Evolutionary conservation across 2,888 invertebrate species (phyloP), one percentile per base, ranked within the genome.

Genomic region (Diaphora mendica): DNA sequence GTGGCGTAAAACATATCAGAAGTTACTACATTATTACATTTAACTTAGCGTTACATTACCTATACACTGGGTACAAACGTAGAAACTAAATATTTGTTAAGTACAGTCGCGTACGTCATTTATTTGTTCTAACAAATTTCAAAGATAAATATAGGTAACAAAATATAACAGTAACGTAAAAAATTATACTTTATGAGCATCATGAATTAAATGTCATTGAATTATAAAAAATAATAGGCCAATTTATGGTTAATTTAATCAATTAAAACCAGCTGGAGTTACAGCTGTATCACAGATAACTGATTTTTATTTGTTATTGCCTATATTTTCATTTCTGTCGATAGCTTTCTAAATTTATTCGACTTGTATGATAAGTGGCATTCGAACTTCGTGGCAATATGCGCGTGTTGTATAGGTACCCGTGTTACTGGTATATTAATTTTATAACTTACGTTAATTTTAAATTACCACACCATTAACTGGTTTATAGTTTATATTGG

Each of bases 381-480:
- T 86, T 87, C 85, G 83, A 82, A 87, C 80, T 77, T 77, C 86
- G 85, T 85, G 87, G 87, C 87, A 83, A 85, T 86, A 86, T 86
- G 84, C 85, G 86, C 85, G 88, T 86, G 85, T 82, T 80, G 79
- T 82, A 84, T 70, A 70, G 79, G 80, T 59, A 64, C 68, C 79
- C 78, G 73, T 73, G 74, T 62, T 74, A 72, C 75, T 80, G 80
- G 82, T 87, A 84, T 86, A 88, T 88, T 88, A 87, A 90, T 89
- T 88, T 88, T 81, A 88, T 88, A 88, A 55, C 48, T 55, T 68
- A 55, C 68, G 51, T 68, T 68, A 68, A 55, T 68, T 89, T 87
- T 87, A 87, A 88, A 88, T 90, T 90, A 90, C 89, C 88, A 90
- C 89, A 90, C 87, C 88, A 87, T 89, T 88, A 90, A 92, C 92